These are phyloP conservation scores for Ptilonorhynchus violaceus DNA, from an alignment of 2,113 vertebrate genomes.

Conservation along the genomic window DNA sequence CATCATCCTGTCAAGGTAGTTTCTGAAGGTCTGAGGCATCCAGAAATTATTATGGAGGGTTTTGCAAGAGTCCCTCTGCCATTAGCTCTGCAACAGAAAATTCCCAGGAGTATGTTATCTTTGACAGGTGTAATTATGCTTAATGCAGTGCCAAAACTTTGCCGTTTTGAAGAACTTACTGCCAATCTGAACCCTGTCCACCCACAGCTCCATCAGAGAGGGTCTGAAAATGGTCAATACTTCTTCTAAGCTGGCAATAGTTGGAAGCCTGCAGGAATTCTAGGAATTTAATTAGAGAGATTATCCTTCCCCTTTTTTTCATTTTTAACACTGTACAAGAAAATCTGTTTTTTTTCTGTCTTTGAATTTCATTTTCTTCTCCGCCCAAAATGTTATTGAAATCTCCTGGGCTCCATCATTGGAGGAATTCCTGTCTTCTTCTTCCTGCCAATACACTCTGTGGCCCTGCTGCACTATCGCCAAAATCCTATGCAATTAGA, in stretches of 20 bases:
- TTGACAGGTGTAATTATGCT: constrained; percentile 11
- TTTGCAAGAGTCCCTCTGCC: background rate
- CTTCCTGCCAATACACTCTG: background rate
- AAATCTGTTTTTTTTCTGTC: background rate
- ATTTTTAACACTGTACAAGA: background rate
- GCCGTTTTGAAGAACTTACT: background rate
- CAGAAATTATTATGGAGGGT: background rate
- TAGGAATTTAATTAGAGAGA: background rate
- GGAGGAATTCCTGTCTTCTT: background rate
- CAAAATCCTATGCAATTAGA: constrained; percentile 44
- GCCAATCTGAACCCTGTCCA: constrained; percentile 16
- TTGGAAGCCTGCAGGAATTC: background rate
- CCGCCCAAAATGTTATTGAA: background rate
- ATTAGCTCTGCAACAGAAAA: background rate
- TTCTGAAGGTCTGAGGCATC: background rate
- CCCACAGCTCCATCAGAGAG: background rate
- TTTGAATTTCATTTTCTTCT: background rate
- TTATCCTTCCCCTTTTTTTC: background rate
- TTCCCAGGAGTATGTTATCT: background rate
- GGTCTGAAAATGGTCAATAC: background rate
- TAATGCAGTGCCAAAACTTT: constrained; percentile 1
- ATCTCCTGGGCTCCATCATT: background rate
- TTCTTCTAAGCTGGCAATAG: background rate
- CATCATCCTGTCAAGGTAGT: background rate
- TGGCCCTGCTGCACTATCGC: background rate